Evolutionary conservation across 2,113 vertebrate species (phyloP), one percentile per base, ranked within the genome.

Genomic region (Dinomys branickii): DNA sequence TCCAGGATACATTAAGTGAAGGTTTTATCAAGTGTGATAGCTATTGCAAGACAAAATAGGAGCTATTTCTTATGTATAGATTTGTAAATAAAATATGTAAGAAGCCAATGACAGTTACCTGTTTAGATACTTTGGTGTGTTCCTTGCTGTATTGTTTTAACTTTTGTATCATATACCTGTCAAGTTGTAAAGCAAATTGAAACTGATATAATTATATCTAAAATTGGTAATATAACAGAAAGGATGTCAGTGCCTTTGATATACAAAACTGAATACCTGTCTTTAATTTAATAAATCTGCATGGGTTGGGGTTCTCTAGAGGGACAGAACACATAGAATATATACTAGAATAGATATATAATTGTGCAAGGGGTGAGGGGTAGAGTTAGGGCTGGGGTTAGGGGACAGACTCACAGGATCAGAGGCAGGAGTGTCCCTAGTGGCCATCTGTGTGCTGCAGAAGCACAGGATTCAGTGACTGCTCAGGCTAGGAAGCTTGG

Each of bases 131-230:
- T 56, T 67, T 20, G 11, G 1, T 85, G n/a, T 44, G 5, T 67
- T 93, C 52, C 33, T 92, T 95, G 50, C 73, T 63, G 41, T 11
- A 30, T 30, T 88, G 38, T 87, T 93, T 88, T 47, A 95, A 86
- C 73, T 52, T 61, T 35, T 78, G 52, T 41, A 11, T 81, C 52
- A 54, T 33, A 17, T 1, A 65, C 24, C 7, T 58, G n/a, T 85
- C 50, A 65, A 30, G 75, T 90, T 82, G 58, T 58, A 91, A 95
- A 83, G 28, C 50, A 88, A 52, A 85, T 71, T 59, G 44, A 91
- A 83, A 87, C 28, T 16, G 17, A 87, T 83, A 61, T 3, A 82
- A 33, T 56, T 38, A 20, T 82, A 59, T 77, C 20, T 77, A 61
- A 83, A 86, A 24, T n/a, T 65, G 17, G 28, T 61, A 56, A 77